These are phyloP conservation scores for Drosophila lacteicornis DNA, from an alignment of 1,140 invertebrate species.

Conservation along the genomic window DNA sequence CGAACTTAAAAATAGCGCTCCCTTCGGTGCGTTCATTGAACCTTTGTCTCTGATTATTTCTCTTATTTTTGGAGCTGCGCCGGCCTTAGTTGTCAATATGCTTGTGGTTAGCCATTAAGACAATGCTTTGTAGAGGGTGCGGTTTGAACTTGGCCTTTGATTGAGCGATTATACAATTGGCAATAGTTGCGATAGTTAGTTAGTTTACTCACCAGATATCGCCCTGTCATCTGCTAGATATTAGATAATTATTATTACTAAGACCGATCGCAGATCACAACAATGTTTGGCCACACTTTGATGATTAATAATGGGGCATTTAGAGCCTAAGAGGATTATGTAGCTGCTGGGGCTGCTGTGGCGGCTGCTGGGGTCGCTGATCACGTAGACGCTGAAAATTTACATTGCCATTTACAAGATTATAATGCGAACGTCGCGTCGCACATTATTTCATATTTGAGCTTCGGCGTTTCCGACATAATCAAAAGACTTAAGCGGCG, in stretches of 20 bases:
- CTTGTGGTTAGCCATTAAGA: constrained; percentile 56
- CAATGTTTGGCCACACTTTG: constrained; percentile 24
- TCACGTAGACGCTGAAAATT: constrained; percentile 63
- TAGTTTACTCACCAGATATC: constrained; percentile 24
- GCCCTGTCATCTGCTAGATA: constrained; percentile 38
- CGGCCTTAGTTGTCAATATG: constrained; percentile 69
- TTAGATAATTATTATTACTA: constrained; percentile 30
- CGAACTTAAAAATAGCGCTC: constrained; percentile 73
- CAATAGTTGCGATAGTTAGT: constrained; percentile 27
- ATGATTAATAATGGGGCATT: constrained; percentile 41
- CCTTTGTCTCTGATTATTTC: constrained; percentile 41
- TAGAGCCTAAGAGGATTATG: constrained; percentile 45
- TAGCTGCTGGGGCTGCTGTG: constrained; percentile 2
- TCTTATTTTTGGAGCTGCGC: constrained; percentile 30
- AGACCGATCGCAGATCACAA: constrained; percentile 1
- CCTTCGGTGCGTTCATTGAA: constrained; percentile 60
- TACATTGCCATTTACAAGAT: constrained; percentile 47
- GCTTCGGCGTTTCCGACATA: constrained; percentile 40
- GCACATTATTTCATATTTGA: constrained; percentile 43
- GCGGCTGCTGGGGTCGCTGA: constrained; percentile 1
- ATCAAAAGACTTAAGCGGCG: constrained; percentile 76
- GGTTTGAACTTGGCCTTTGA: constrained; percentile 77
- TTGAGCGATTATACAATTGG: constrained; percentile 59
- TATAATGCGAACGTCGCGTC: constrained; percentile 28
- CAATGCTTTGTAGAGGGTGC: constrained; percentile 65